Conservation (phyloP, 2,797 vertebrate species). For the Streptopelia turtur region DNA sequence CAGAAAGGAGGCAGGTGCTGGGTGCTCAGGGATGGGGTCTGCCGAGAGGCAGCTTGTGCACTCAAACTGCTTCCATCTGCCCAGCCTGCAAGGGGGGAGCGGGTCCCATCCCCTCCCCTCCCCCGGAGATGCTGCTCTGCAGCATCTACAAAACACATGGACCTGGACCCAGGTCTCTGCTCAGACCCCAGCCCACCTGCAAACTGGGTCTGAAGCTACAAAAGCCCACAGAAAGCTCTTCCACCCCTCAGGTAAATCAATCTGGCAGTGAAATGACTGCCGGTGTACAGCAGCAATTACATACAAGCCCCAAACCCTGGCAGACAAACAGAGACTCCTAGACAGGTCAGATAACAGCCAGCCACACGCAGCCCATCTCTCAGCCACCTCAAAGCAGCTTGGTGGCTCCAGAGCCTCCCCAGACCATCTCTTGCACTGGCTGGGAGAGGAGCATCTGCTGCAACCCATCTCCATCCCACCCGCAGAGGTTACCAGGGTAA, state of each 20-base stretch:
- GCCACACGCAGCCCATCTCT: neutral
- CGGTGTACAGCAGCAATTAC: neutral
- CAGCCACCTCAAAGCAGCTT: neutral
- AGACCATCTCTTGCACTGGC: neutral
- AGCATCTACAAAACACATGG: neutral
- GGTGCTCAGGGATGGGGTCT: accelerated
- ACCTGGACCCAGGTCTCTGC: neutral
- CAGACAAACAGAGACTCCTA: neutral
- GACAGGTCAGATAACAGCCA: neutral
- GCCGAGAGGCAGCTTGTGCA: neutral
- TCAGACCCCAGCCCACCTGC: neutral
- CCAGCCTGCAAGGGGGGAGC: neutral
- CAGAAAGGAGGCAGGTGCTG: neutral
- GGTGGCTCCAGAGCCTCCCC: neutral
- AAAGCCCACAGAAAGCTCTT: neutral
- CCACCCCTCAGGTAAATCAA: neutral
- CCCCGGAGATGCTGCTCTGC: neutral
- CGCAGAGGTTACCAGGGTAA: slow-evolving; percentile 35
- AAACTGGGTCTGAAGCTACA: neutral
- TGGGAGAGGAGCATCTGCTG: neutral
- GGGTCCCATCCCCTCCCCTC: neutral
- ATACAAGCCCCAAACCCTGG: neutral
- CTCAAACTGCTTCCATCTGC: neutral
- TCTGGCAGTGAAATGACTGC: neutral
- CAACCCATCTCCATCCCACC: neutral